Percentiles rank a stretch among this genome's conserved stretches.
These are phyloP conservation scores for Caenorhabditis virilis DNA, from an alignment of 2,888 invertebrate genomes.

Conservation along the genomic window DNA sequence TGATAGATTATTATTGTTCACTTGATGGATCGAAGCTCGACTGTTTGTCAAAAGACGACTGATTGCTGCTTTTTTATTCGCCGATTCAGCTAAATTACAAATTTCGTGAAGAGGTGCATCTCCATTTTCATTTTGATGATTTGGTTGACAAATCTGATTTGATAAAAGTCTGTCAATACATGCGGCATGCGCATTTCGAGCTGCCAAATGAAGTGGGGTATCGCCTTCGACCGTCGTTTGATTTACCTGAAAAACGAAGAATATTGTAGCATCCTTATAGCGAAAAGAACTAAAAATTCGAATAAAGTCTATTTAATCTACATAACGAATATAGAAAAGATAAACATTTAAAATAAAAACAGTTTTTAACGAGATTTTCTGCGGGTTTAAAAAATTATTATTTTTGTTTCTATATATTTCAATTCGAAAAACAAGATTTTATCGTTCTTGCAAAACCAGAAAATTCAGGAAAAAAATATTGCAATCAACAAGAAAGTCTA, in stretches of 20 bases:
- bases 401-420: too few species aligned
- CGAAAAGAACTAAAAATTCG: too few species aligned
- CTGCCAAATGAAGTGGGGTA: constrained; percentile 43
- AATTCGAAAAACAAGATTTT: too few species aligned
- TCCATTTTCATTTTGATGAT: constrained; percentile 34
- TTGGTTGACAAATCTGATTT: constrained; percentile 23
- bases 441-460: too few species aligned
- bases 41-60: constrained; percentile 40
- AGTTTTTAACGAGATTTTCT: too few species aligned
- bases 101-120: constrained; percentile 43
- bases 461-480: too few species aligned
- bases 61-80: constrained; percentile 38
- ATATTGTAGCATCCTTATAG: too few species aligned
- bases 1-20: constrained; percentile 19
- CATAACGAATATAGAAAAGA: too few species aligned
- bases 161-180: constrained; percentile 45
- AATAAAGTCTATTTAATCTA: not conserved
- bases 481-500: too few species aligned
- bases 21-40: constrained; percentile 32
- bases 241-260: not conserved
- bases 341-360: too few species aligned
- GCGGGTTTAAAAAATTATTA: too few species aligned
- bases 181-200: constrained; percentile 39
- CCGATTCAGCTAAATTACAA: constrained; percentile 33
- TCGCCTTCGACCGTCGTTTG: constrained; percentile 30